A percentile compares a stretch with the other conserved stretches of the same genome.
Conservation (phyloP, 23 tunicate species). For the Styela plicata region DNA sequence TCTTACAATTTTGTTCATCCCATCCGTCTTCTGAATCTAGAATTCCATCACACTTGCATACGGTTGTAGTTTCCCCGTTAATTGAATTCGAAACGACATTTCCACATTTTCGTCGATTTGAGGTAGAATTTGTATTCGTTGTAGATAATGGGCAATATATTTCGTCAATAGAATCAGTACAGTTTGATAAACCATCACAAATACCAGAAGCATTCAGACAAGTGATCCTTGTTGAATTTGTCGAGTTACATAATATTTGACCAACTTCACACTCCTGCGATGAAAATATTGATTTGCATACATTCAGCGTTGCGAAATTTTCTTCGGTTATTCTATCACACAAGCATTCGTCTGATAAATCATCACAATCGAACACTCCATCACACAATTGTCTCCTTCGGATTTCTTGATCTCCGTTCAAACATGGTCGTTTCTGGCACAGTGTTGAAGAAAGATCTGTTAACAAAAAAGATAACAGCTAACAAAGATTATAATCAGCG, state of each 20-base stretch:
- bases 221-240: not conserved
- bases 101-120: not conserved
- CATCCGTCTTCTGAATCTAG: not conserved
- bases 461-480: too few relatives aligned
- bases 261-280: not conserved
- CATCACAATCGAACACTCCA: slow-evolving; percentile 25
- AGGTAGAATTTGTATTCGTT: not conserved
- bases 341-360: slow-evolving; percentile 30
- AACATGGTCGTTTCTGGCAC: slow-evolving; percentile 8
- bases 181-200: slow-evolving; percentile 19
- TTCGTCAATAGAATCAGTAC: slow-evolving; percentile 7
- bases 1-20: slow-evolving; percentile 6
- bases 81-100: not conserved
- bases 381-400: slow-evolving; percentile 21
- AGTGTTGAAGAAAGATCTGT: too few relatives aligned
- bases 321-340: slow-evolving; percentile 16
- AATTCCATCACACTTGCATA: not conserved
- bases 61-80: not conserved
- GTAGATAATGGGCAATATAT: not conserved
- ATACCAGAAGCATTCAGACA: not conserved
- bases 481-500: too few relatives aligned
- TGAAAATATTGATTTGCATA: slow-evolving; percentile 4
- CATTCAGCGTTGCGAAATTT: not conserved
- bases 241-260: not conserved
- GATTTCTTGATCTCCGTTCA: slow-evolving; percentile 18